Base-by-base conservation (phyloP, 2,797 vertebrate species). In the Typhlichthys eigenmanni region DNA sequence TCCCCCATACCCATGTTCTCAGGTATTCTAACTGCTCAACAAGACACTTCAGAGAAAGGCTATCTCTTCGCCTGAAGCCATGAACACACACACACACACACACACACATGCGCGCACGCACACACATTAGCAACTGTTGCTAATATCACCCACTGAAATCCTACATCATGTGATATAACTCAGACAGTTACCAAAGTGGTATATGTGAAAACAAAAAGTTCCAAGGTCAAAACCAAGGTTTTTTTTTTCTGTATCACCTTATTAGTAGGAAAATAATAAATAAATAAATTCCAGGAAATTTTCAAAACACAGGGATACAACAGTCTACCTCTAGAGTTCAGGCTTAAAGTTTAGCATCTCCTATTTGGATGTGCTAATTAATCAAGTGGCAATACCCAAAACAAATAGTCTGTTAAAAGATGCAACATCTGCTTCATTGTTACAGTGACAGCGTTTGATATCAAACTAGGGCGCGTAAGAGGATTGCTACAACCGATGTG, bases 401-500 rank as follows among this genome's bases (percentile, higher is more conserved):
- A 58, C 48, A 68, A 47, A 13, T 74, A 77, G 55, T 79, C 77
- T 82, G 73, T 77, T 66, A 64, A 86, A 86, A 86, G 73, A 81
- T 75, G 71, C 67, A 79, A 76, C 51, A 48, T 66, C 67, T 64
- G 69, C 58, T 80, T 87, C 74, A 51, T 72, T 62, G 66, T 67
- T 78, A 82, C 64, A 79, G 63, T 75, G 69, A 77, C 61, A 68
- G 60, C 60, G 68, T 60, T 61, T 62, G 65, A 78, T 76, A 69
- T 69, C 55, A 76, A 78, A 78, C 76, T 53, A 81, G 73, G 75
- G 51, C 68, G 70, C 58, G 47, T 70, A 62, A 66, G 79, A 61
- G 62, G 71, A 64, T 78, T 89, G 86, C 87, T 91, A 91, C 89
- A 87, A 87, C 81, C 81, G 68, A 82, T 75, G n/a, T 81, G 79